Base-by-base conservation (phyloP, 2,888 invertebrate species). In the Erannis defoliaria region DNA sequence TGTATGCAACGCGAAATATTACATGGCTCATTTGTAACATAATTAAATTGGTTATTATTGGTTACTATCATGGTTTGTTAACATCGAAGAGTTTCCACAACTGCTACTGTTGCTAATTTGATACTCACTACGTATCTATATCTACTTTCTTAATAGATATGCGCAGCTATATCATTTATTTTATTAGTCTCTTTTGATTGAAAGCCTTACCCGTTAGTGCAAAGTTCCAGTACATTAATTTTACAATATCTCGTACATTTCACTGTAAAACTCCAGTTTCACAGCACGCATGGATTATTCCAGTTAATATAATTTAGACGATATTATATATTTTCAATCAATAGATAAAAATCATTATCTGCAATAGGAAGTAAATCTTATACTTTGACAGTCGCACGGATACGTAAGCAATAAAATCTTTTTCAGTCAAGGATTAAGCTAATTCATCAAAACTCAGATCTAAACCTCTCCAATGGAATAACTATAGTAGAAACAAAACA, bases 401-500 rank as follows among this genome's bases (percentile, higher is more conserved):
- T n/a, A 35, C 5, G 35, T 4, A 5, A n/a, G 14, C 5, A n/a
- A 1, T 1, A 33, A 33, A 37, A 3, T 5, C 2, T 16, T 37
- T 16, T 37, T 16, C 8, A 18, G 4, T 12, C 16, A 2, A 16
- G 37, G 37, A 4, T 37, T 35, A 14, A 8, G 37, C 37, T 37
- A 23, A 10, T 5, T 31, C 19, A 19, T 31, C 19, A 12, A 2
- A 19, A 45, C 12, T 40, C 40, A n/a, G 19, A 19, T 51, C 19
- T 12, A 29, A 37, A 16, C n/a, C 38, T 50, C 26, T 23, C 8
- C 31, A 37, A 38, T 37, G 29, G 18, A 46, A 55, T 37, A 12
- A 21, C 31, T 50, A 43, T 42, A 43, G 54, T 29, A 19, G 35
- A 50, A 50, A 61, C 50, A 50, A 50, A 26, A 26, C 26, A 26